Evolutionary conservation across 1,140 invertebrate genomes (phyloP).

Genomic region (Drosophila ercepeae): DNA sequence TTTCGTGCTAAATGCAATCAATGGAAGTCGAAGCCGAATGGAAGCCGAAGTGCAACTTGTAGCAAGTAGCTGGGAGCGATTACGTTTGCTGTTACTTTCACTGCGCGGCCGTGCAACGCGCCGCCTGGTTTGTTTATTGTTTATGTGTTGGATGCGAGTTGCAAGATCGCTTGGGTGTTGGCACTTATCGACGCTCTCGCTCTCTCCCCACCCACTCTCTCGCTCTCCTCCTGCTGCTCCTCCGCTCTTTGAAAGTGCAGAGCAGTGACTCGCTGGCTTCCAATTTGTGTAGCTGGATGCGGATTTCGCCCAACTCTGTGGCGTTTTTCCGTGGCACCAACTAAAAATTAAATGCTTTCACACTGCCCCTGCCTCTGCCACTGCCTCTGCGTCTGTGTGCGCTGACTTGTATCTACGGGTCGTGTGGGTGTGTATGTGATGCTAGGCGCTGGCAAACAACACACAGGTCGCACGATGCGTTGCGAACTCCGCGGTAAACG

Average conservation of each 20-base stretch:
- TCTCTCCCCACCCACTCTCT: constrained; percentile 25
- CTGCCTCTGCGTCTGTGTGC: constrained; percentile 50
- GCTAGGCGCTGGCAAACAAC: constrained; percentile 65
- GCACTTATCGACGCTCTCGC: constrained; percentile 57
- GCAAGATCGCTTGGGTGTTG: constrained; percentile 76
- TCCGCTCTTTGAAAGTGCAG: constrained; percentile 13
- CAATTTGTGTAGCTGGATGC: constrained; percentile 44
- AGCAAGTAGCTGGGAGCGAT: no score
- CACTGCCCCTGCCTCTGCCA: constrained; percentile 43
- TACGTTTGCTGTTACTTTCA: constrained; percentile 70
- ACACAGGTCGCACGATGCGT: constrained; percentile 23
- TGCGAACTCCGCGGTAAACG: constrained; percentile 27
- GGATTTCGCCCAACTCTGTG: constrained; percentile 27
- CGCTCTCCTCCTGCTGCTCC: constrained; percentile 14
- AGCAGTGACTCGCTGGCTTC: constrained; percentile 31
- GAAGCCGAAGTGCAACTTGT: constrained; percentile 58
- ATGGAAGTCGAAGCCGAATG: constrained; percentile 76
- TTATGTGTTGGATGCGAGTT: constrained; percentile 60
- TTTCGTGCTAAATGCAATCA: constrained; percentile 69
- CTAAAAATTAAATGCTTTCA: constrained; percentile 69
- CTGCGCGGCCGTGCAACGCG: constrained; percentile 48
- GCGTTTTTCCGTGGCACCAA: constrained; percentile 36
- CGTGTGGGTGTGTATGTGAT: constrained; percentile 60
- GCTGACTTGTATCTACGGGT: constrained; percentile 12
- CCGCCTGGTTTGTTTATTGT: constrained; percentile 70